Base-by-base conservation (phyloP, 2,888 invertebrate species). In the Chrysopilus asiliformis region DNA sequence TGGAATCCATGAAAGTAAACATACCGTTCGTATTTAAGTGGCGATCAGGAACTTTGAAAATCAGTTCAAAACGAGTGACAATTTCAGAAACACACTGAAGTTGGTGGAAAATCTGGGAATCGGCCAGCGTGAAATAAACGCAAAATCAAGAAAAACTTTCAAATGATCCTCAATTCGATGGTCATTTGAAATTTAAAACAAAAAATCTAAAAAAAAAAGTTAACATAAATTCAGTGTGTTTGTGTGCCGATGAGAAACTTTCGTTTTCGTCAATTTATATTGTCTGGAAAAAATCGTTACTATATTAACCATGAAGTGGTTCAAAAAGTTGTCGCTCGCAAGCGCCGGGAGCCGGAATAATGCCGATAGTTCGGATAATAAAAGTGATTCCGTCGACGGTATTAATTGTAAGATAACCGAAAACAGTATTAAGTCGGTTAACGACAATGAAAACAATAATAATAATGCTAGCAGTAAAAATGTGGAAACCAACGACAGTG, bases 231-330 rank as follows among this genome's bases (percentile, higher is more conserved):
- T n/a, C n/a, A n/a, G n/a, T n/a, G n/a, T n/a, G n/a, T n/a, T 36
- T 41, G 45, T 48, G 61, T 63, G 61, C 54, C 56, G 51, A 72
- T 72, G 72, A 70, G 70, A 71, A 71, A 70, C 56, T 62, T 66
- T 58, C 67, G 68, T 48, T 71, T 72, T 56, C 71, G 68, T 45
- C 69, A 71, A 53, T 74, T 73, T 56, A 65, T 72, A 49, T 65
- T 69, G 60, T 71, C 74, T 67, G 72, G 72, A 44, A 68, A 64
- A 55, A 74, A 73, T 68, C 73, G 73, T 66, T 65, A 56, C 53
- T 65, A 57, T 34, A 73, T 73, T 47, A 59, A 67, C 49, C 64
- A 74, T 72, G 74, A 71, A 63, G 55, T 74, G 72, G 73, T 73
- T 70, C 72, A 74, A 56, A 74, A 74, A 61, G 66, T 71, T 67